Percentiles rank a stretch among this genome's conserved stretches.
These are phyloP conservation scores for Aplochiton taeniatus DNA, from an alignment of 2,797 vertebrate species.

Conservation along the genomic window DNA sequence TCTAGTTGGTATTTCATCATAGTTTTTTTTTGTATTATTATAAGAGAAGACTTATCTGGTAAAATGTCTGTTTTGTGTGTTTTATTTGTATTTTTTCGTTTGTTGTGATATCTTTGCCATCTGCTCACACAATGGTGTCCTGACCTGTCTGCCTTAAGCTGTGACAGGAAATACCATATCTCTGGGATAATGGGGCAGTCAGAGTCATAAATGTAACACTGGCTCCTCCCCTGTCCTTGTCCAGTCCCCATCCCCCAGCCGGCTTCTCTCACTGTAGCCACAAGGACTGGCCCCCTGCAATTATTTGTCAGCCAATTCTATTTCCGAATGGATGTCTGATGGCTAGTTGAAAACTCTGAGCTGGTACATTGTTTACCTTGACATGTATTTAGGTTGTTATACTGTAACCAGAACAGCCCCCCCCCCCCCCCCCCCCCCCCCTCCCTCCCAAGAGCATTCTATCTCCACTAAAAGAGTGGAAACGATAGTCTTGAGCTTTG, in stretches of 20 bases:
- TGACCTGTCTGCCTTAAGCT: slow-evolving; percentile 46
- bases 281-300: slow-evolving; percentile 34
- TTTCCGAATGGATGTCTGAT: slow-evolving; percentile 15
- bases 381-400: too few relatives aligned
- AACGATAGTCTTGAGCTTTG: too few relatives aligned
- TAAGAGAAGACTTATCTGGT: too few relatives aligned
- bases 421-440: too few relatives aligned
- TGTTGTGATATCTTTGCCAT: slow-evolving; percentile 58
- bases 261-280: background rate
- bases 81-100: slow-evolving; percentile 10
- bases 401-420: too few relatives aligned
- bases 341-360: too few relatives aligned
- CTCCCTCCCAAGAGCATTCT: too few relatives aligned
- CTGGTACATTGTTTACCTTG: too few relatives aligned
- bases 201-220: slow-evolving; percentile 66
- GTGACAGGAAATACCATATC: slow-evolving; percentile 72
- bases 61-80: too few relatives aligned
- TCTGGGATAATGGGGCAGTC: slow-evolving; percentile 73
- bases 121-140: slow-evolving; percentile 53
- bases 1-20: too few relatives aligned
- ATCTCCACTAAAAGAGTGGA: too few relatives aligned
- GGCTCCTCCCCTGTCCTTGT: slow-evolving; percentile 21
- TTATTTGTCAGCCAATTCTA: slow-evolving; percentile 43
- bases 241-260: slow-evolving; percentile 34
- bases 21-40: too few relatives aligned